These are phyloP conservation scores for Axis porcinus DNA, from an alignment of 2,113 vertebrate genomes.

Conservation along the genomic window DNA sequence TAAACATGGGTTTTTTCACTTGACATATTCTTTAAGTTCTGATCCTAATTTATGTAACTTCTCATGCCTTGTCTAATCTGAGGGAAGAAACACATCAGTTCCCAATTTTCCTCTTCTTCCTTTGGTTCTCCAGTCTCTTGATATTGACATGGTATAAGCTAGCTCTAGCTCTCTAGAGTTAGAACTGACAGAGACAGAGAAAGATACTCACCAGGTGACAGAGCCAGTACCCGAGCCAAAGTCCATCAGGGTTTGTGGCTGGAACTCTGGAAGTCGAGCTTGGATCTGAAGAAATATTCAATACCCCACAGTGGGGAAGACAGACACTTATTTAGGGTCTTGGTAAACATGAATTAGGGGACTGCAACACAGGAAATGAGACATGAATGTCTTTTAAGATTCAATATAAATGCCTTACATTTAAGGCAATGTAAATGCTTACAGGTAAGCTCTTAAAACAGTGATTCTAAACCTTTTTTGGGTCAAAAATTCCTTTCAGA, in stretches of 20 bases:
- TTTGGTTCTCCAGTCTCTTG: not conserved
- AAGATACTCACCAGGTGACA: constrained; percentile 83
- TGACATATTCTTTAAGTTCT: not conserved
- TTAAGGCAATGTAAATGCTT: too few relatives aligned
- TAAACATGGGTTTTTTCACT: not conserved
- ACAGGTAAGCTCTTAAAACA: not conserved
- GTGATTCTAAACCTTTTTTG: not conserved
- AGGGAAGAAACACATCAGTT: not conserved
- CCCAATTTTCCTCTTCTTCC: not conserved
- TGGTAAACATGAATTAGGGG: not conserved
- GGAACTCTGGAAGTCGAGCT: constrained; percentile 82
- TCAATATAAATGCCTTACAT: not conserved
- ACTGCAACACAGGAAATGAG: not conserved
- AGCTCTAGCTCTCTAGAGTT: not conserved
- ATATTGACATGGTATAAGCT: not conserved
- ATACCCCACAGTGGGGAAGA: not conserved
- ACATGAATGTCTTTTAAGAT: not conserved
- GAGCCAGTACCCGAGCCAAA: constrained; percentile 90
- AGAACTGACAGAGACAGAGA: not conserved
- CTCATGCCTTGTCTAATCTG: not conserved
- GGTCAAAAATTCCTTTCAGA: not conserved
- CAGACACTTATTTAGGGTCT: not conserved
- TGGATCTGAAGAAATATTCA: constrained; percentile 82
- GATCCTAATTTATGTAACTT: not conserved
- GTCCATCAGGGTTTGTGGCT: constrained; percentile 87